These are phyloP conservation scores for Ptilonorhynchus violaceus DNA, from an alignment of 2,113 vertebrate species.

Conservation along the genomic window DNA sequence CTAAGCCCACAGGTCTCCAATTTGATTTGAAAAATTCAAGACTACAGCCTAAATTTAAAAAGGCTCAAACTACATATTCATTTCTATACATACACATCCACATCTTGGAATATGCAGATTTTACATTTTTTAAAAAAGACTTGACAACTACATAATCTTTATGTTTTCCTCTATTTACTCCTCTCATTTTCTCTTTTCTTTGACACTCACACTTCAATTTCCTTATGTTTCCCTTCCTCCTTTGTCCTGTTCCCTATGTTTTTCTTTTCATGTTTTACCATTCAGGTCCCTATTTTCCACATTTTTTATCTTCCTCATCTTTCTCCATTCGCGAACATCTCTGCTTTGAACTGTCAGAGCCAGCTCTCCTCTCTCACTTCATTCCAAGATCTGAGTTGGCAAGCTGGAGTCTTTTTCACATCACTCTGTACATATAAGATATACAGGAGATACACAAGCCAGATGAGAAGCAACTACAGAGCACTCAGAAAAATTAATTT, in stretches of 20 bases:
- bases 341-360: neutral
- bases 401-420: neutral
- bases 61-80: neutral
- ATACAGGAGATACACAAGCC: neutral
- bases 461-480: neutral
- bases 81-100: neutral
- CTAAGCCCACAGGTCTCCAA: neutral
- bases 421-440: neutral
- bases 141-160: neutral
- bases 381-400: neutral
- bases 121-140: neutral
- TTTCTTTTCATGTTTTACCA: neutral
- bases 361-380: neutral
- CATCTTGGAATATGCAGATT: neutral
- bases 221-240: constrained; percentile 3
- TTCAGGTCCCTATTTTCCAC: neutral
- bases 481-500: neutral
- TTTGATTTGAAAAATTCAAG: neutral
- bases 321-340: neutral
- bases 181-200: constrained; percentile 2
- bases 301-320: neutral
- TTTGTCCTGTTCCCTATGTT: constrained; percentile 31
- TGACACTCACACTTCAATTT: neutral
- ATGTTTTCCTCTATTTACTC: neutral
- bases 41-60: neutral